Conservation (phyloP, 2,888 invertebrate species). For the Tipula vernalis region DNA sequence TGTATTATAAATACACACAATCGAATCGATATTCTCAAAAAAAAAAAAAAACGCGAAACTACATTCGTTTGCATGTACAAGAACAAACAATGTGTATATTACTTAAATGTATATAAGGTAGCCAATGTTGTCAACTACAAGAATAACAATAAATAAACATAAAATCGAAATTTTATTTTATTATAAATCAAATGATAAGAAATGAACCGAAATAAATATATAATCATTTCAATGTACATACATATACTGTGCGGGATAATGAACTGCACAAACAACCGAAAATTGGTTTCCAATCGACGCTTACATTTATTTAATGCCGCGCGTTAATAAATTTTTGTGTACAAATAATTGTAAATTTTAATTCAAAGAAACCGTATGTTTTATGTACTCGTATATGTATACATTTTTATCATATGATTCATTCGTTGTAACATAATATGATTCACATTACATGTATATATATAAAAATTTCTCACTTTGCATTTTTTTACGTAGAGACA, state of each 20-base stretch:
- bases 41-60: not conserved
- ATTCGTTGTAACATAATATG: not conserved
- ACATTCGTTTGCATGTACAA: not conserved
- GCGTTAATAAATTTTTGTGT: not conserved
- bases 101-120: not conserved
- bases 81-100: not conserved
- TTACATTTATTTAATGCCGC: not conserved
- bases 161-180: not conserved
- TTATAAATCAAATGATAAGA: conserved; percentile 4
- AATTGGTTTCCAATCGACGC: not conserved
- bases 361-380: not conserved
- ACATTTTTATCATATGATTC: not conserved
- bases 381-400: not conserved
- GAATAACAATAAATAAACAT: not conserved
- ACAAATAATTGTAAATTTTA: not conserved
- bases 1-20: not conserved
- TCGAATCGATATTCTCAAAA: not conserved
- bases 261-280: not conserved
- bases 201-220: not conserved
- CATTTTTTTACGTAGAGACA: not conserved
- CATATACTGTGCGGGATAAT: not conserved
- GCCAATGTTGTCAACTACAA: too few species aligned
- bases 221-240: not conserved
- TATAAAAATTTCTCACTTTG: not conserved
- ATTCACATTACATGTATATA: not conserved